Base-by-base conservation (phyloP, 2,888 invertebrate species). In the Drosophila cognata region DNA sequence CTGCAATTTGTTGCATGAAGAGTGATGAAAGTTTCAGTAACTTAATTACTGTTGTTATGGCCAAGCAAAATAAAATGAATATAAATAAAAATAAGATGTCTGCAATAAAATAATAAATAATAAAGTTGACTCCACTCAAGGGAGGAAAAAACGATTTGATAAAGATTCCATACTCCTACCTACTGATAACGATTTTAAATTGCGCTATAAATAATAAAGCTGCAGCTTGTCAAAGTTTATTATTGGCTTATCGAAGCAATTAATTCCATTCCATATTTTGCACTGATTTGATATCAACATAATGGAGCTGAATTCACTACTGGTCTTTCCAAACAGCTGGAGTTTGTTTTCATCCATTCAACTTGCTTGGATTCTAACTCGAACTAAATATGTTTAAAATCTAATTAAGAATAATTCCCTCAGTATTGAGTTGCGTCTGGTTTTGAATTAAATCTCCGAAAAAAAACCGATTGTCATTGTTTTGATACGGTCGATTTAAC, bases 401-500 rank as follows among this genome's bases (percentile, higher is more conserved):
- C 0, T 0, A 46, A 10, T 18, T 33, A 1, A 21, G 11, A 33
- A 11, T 13, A 6, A 7, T 33, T 7, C 1, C 11, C 18, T 43
- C 13, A 8, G 2, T 18, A 21, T 33, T 31, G 2, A 43, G 4
- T 8, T 52, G 16, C 7, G 6, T 16, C 29, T 38, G n/a, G 18
- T 28, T 16, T n/a, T 29, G 28, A 35, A 28, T 18, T 4, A 1
- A 13, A 35, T 33, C 28, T 0, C 2, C 2, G 13, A 5, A 10
- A 57, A 31, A 69, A 57, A n/a, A 25, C 18, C 11, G 33, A 33
- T 13, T 88, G 80, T 41, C 63, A 62, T 28, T 80, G 60, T 60
- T 59, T 60, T 18, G 82, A 84, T 43, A 73, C 74, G 1, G 72
- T 81, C 2, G 70, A 87, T 55, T 79, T 89, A 31, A 76, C 72